Evolutionary conservation across 2,888 invertebrate species (phyloP).

Genomic region (Epicampocera succincta): DNA sequence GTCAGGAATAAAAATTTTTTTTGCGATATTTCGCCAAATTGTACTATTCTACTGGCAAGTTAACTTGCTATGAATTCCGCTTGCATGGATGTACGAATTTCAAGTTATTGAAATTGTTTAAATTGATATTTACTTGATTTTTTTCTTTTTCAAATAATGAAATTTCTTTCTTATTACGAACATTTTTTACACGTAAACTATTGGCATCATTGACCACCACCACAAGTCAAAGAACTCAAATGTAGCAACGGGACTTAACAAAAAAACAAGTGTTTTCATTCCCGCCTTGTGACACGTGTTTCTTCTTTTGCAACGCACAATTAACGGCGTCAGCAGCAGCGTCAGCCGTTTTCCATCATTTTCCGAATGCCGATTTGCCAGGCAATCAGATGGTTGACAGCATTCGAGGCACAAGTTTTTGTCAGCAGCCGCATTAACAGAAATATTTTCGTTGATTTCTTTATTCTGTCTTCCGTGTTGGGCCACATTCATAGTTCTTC

Average conservation of each 20-base stretch:
- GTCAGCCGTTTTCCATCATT: slow-evolving; percentile 36
- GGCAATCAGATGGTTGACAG: slow-evolving; percentile 44
- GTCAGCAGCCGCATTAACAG: neutral
- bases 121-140: neutral
- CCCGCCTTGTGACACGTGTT: neutral
- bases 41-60: no score
- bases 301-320: slow-evolving; percentile 28
- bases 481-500: neutral
- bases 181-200: slow-evolving; percentile 1
- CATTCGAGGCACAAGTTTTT: slow-evolving; percentile 34
- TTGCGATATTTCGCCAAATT: no score
- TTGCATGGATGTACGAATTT: no score
- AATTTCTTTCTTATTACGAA: neutral
- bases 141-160: neutral
- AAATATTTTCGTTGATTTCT: neutral
- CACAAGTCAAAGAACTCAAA: slow-evolving; percentile 52
- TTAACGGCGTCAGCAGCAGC: neutral
- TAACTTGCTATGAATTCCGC: no score
- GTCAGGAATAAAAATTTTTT: no score
- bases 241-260: slow-evolving; percentile 38
- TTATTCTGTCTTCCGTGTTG: neutral
- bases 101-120: neutral
- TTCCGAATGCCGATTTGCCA: slow-evolving; percentile 47
- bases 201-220: slow-evolving; percentile 26
- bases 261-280: slow-evolving; percentile 5